Evolutionary conservation across 2,113 vertebrate genomes (phyloP).

Genomic region (Eonycteris spelaea): DNA sequence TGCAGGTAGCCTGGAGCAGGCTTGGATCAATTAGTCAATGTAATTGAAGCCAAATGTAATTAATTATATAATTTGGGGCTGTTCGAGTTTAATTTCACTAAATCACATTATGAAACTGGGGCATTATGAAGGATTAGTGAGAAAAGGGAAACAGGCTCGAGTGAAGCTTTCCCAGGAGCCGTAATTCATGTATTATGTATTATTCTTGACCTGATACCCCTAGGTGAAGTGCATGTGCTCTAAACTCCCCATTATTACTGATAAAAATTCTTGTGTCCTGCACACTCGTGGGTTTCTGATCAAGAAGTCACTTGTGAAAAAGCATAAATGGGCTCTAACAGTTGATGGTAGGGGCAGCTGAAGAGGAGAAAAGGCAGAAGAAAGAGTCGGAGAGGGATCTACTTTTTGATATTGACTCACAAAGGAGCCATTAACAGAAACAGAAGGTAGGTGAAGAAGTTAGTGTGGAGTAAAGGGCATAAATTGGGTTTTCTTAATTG

Average conservation of each 20-base stretch:
- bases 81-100: constrained; percentile 68
- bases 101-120: constrained; percentile 71
- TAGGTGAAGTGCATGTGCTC: background rate
- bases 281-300: background rate
- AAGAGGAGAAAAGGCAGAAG: background rate
- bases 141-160: constrained; percentile 43
- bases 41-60: constrained; percentile 77
- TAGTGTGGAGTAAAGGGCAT: background rate
- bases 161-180: constrained; percentile 20
- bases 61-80: constrained; percentile 75
- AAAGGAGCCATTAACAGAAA: background rate
- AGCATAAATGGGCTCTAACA: background rate
- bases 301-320: background rate
- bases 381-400: background rate
- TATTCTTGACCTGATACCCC: constrained; percentile 14
- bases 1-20: constrained; percentile 65
- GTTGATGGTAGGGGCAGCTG: background rate
- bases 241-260: background rate
- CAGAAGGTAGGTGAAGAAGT: background rate
- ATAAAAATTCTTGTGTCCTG: background rate
- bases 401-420: background rate
- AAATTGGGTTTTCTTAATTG: background rate
- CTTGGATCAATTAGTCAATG: constrained; percentile 70
- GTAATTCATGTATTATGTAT: background rate
- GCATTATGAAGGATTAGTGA: constrained; percentile 67